These are phyloP conservation scores for Emys orbicularis DNA, from an alignment of 2,797 vertebrate genomes.

Conservation along the genomic window DNA sequence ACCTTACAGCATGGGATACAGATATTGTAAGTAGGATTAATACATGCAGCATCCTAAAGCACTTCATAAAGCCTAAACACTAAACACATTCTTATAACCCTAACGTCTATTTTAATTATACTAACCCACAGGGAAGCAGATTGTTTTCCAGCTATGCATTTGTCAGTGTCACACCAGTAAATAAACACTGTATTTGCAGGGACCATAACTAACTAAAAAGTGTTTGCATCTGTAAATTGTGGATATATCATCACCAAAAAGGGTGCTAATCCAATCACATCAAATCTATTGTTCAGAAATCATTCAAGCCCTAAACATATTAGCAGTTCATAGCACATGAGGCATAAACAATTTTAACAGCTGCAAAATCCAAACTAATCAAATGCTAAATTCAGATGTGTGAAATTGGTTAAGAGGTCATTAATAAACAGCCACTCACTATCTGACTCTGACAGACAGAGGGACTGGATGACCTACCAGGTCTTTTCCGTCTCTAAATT, in stretches of 20 bases:
- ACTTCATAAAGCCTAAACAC: background rate
- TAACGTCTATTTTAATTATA: background rate
- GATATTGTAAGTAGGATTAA: background rate
- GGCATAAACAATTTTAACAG: slow-evolving; percentile 12
- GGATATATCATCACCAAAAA: background rate
- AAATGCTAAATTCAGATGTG: background rate
- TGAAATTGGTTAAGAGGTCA: background rate
- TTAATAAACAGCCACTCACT: background rate
- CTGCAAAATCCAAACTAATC: background rate
- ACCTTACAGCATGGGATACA: background rate
- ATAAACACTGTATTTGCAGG: background rate
- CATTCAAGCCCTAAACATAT: background rate
- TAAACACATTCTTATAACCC: background rate
- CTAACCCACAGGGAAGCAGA: background rate
- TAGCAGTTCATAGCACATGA: background rate
- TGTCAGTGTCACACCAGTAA: background rate
- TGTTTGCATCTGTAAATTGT: background rate
- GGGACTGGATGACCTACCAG: background rate
- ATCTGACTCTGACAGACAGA: fast-evolving
- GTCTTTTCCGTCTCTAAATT: background rate
- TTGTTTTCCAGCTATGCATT: background rate
- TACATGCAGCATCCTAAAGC: background rate
- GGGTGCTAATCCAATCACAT: background rate
- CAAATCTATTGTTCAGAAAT: background rate
- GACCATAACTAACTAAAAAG: background rate